Evolutionary conservation across 2,797 vertebrate genomes (phyloP).

Genomic region (Triplophysa bombifrons): DNA sequence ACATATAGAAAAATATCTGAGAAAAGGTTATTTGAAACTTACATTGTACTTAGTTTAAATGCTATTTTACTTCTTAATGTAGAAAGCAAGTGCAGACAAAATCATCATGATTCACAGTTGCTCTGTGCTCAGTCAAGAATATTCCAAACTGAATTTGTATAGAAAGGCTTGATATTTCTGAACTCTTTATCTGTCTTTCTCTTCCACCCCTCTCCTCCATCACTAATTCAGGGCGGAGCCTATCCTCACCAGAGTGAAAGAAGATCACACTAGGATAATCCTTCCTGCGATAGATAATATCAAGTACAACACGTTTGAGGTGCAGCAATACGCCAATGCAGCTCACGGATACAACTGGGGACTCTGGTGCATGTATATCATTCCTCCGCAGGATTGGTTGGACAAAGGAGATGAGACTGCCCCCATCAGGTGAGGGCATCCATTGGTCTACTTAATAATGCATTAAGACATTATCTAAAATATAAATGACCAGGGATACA

Average conservation of each 20-base stretch:
- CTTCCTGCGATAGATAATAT: constrained; percentile 97
- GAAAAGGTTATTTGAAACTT: too few species aligned
- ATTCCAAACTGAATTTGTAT: not conserved
- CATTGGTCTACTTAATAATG: constrained; percentile 61
- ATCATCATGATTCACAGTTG: not conserved
- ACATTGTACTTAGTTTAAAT: too few species aligned
- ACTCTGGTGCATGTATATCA: constrained; percentile 99
- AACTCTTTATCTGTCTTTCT: not conserved
- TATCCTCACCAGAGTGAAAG: constrained; percentile 87
- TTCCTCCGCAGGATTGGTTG: constrained; percentile 95
- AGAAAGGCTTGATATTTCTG: constrained; percentile 1
- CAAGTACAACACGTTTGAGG: constrained; percentile 96
- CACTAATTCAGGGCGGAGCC: constrained; percentile 85
- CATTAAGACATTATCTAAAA: constrained; percentile 73
- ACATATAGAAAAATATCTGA: too few species aligned
- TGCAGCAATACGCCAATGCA: constrained; percentile 95
- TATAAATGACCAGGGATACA: constrained; percentile 71
- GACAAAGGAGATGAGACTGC: constrained; percentile 95
- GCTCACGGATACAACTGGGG: constrained; percentile 99
- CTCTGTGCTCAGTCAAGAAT: constrained; percentile 1
- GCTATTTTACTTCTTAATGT: too few species aligned
- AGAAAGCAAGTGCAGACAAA: not conserved
- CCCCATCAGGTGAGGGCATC: constrained; percentile 88
- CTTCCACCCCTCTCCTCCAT: constrained; percentile 26
- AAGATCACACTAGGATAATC: constrained; percentile 90